A percentile compares a stretch with the other conserved stretches of the same genome.
phyloP scores from a whole-genome alignment of 2,797 vertebrate species.

The Arremon aurantiirostris region DNA sequence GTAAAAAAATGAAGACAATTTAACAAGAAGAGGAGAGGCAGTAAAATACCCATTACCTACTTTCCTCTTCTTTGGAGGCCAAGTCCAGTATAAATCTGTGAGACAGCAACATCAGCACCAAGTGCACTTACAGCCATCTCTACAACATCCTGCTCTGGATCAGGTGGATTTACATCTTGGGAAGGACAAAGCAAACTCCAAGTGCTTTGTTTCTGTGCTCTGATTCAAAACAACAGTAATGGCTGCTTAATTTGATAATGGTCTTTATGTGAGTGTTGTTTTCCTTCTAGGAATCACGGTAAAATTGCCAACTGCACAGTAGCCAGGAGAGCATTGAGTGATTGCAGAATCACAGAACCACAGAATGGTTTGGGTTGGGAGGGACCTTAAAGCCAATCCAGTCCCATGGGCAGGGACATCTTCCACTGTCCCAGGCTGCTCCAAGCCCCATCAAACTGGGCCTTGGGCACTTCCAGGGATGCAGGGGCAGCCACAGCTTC shows the following conservation, averaged over 20 bases:
- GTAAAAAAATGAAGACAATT: conserved; percentile 24
- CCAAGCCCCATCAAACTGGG: rapidly evolving
- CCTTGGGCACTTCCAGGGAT: neutral
- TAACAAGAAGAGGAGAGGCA: conserved; percentile 18
- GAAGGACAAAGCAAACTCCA: neutral
- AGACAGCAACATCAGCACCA: neutral
- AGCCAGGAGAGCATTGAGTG: neutral
- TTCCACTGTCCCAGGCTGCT: rapidly evolving
- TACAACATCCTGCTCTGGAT: neutral
- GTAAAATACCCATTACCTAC: conserved; percentile 8
- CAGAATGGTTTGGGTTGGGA: neutral
- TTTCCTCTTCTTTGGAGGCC: neutral
- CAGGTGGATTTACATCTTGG: neutral
- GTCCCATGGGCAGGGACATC: neutral
- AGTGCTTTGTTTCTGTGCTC: neutral
- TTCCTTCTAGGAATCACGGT: neutral
- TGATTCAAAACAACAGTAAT: neutral
- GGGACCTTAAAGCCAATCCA: rapidly evolving
- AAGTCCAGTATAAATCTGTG: neutral
- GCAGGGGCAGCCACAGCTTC: no score
- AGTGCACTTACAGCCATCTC: neutral
- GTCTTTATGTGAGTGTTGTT: neutral
- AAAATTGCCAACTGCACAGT: neutral
- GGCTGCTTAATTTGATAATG: neutral
- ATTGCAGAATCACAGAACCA: rapidly evolving